Conservation (phyloP, 1,140 invertebrate genomes). For the Lepidurus packardi region DNA sequence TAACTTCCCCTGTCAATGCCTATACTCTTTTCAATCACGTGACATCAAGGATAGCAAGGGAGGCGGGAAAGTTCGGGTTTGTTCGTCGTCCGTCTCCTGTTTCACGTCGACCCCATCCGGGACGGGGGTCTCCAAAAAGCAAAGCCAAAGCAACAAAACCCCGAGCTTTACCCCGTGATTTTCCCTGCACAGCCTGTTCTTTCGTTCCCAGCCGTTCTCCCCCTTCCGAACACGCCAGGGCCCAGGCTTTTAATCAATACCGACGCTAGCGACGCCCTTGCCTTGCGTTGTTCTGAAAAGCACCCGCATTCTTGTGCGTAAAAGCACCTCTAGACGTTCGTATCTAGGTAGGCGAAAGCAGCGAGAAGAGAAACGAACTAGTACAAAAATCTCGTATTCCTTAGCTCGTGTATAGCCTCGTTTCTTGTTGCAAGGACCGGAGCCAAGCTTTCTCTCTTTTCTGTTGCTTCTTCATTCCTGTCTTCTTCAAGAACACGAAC, state of each 20-base stretch:
- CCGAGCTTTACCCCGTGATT: not conserved
- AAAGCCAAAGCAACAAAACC: not conserved
- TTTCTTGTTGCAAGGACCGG: not conserved
- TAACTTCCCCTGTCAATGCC: not conserved
- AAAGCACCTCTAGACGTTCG: not conserved
- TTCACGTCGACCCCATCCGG: not conserved
- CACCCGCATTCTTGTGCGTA: not conserved
- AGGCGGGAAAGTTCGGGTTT: not conserved
- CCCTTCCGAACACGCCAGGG: not conserved
- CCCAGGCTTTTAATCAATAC: not conserved
- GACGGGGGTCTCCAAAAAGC: not conserved
- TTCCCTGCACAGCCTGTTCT: not conserved
- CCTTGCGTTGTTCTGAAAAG: not conserved
- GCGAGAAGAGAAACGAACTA: not conserved
- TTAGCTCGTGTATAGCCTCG: not conserved
- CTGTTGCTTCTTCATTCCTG: not conserved
- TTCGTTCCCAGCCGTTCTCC: not conserved
- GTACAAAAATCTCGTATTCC: not conserved
- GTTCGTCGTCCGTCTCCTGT: not conserved
- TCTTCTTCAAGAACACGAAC: not conserved
- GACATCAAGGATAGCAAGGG: not conserved
- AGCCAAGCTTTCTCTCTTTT: conserved; percentile 15
- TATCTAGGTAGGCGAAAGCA: not conserved
- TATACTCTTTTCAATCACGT: not conserved
- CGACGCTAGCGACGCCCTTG: not conserved